Conservation (phyloP, 2,113 vertebrate genomes). For the Gymnorhina tibicen region DNA sequence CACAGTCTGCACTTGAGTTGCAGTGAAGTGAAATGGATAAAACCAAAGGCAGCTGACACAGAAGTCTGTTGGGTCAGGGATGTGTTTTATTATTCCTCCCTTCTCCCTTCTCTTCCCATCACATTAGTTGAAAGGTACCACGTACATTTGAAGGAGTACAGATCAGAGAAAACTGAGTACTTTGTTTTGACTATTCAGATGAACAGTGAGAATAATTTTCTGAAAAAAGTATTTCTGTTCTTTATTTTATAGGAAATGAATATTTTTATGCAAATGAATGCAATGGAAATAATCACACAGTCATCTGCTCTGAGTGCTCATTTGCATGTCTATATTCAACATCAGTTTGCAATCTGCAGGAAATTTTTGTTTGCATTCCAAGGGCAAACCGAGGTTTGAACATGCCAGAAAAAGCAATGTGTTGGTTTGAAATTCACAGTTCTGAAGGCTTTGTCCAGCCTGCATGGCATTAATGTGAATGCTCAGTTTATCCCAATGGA, state of each 20-base stretch:
- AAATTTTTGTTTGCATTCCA: slow-evolving; percentile 14
- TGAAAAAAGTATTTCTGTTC: neutral
- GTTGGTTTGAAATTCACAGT: neutral
- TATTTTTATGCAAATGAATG: neutral
- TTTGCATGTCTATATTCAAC: slow-evolving; percentile 25
- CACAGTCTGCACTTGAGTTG: neutral
- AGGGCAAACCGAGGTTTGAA: neutral
- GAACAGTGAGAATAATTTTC: neutral
- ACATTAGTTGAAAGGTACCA: neutral
- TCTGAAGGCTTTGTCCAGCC: neutral
- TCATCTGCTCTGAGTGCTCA: neutral
- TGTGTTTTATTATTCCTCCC: neutral
- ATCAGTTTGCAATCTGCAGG: neutral
- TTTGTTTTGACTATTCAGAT: neutral
- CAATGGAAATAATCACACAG: neutral
- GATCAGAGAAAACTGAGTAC: neutral
- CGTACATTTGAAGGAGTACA: neutral
- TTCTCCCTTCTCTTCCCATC: neutral
- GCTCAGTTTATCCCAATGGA: neutral
- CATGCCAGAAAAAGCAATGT: neutral
- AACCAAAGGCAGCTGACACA: neutral
- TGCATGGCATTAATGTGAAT: neutral
- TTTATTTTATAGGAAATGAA: neutral
- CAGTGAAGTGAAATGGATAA: neutral
- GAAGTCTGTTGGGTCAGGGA: neutral